Evolutionary conservation across 2,888 invertebrate species (phyloP), one percentile per base, ranked within the genome.

Genomic region (Drosophila subsilvestris): DNA sequence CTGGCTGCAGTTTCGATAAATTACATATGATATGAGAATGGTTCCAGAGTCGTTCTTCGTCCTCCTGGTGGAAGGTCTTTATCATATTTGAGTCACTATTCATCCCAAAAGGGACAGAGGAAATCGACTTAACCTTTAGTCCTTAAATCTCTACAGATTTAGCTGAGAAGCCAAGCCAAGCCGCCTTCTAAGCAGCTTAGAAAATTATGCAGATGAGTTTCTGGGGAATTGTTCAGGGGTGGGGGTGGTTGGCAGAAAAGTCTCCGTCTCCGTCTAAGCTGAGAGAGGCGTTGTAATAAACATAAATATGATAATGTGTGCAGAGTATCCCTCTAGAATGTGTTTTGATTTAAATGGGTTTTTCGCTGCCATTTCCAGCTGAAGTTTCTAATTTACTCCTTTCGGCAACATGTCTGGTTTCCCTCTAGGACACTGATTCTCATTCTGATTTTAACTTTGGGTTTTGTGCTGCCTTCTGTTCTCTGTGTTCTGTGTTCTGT

Each of bases 141-240:
- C 56, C 56, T n/a, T 44, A 62, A 62, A 70, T 71, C 54, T 58
- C 10, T 1, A 37, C 37, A 48, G 48, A 47, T 18, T 14, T n/a
- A 32, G 48, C 48, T 57, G 37, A 22, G 12, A 9, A 5, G 45
- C 47, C 22, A 22, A 22, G 22, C 22, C 22, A 6, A 4, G 4
- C 6, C 8, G 42, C 18, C 27, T 25, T 18, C 51, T 71, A 71
- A 70, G 71, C 55, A 18, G 72, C 72, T 71, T 70, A 63, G 42
- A 71, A 37, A 70, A 71, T 71, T 71, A 71, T 71, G 71, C 50
- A 70, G 71, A 71, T 71, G 70, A 70, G 63, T 43, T 63, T n/a
- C 7, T 27, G 37, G 14, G 42, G 53, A 50, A 50, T 63, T 67
- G 55, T 50, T 55, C n/a, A n/a, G 54, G 63, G 48, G 5, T 25